A percentile compares a stretch with the other conserved stretches of the same genome.
Evolutionary conservation across 2,113 vertebrate genomes (phyloP).

Genomic region (Papio anubis): DNA sequence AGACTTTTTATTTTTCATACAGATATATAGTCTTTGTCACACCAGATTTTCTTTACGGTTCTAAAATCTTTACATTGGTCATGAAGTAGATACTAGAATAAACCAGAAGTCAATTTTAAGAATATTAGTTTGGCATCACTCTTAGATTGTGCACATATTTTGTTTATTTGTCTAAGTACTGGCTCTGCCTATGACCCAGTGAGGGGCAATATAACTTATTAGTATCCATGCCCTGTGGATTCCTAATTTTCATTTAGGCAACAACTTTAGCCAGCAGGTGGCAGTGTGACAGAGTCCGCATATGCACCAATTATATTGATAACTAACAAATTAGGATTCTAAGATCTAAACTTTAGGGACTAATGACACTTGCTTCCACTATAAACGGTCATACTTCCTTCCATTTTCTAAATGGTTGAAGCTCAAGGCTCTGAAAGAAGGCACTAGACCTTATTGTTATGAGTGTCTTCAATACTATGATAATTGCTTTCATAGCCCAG

Average conservation of each 20-base stretch:
- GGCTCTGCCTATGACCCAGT: neutral
- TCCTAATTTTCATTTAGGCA: neutral
- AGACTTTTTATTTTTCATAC: neutral
- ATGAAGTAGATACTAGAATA: neutral
- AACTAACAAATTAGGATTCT: neutral
- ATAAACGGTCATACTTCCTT: neutral
- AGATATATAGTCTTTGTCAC: neutral
- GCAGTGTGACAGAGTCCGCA: neutral
- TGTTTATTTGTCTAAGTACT: neutral
- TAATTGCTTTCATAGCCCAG: neutral
- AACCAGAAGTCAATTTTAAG: neutral
- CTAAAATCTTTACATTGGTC: neutral
- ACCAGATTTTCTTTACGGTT: neutral
- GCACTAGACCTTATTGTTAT: fast-evolving
- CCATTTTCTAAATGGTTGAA: neutral
- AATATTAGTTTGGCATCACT: neutral
- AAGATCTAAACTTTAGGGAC: neutral
- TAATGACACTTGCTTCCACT: neutral
- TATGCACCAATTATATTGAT: neutral
- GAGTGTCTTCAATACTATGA: fast-evolving
- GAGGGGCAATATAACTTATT: neutral
- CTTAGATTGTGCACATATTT: neutral
- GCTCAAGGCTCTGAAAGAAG: neutral
- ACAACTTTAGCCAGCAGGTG: neutral
- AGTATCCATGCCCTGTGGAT: neutral